Conservation (phyloP, 2,797 vertebrate genomes). For the Myotis findleyi region DNA sequence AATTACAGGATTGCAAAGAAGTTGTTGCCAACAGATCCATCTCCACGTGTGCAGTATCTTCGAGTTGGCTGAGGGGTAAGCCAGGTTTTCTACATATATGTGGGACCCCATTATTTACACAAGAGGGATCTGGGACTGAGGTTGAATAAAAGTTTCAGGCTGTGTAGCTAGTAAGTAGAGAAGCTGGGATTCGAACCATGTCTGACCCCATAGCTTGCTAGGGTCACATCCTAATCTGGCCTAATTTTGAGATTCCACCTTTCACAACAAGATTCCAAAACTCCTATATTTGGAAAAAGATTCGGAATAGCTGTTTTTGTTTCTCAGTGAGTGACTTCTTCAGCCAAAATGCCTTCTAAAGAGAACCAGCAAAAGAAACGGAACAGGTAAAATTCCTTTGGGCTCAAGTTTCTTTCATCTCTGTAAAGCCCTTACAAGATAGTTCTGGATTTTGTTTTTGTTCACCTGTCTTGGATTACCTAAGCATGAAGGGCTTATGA, state of each 20-base stretch:
- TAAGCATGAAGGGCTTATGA: background rate
- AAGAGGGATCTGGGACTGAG: background rate
- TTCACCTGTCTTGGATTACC: conserved; percentile 26
- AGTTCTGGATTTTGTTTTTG: conserved; percentile 47
- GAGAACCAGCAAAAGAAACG: conserved; percentile 14
- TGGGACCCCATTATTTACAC: background rate
- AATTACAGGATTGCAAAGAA: background rate
- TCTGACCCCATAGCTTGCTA: background rate
- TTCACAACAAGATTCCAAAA: background rate
- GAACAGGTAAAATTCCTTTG: conserved; percentile 29
- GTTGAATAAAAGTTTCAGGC: background rate
- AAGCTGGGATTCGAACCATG: background rate
- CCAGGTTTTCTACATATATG: background rate
- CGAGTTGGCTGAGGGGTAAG: background rate
- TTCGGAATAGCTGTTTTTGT: conserved; percentile 11
- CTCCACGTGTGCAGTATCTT: background rate
- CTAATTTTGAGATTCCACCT: conserved; percentile 29
- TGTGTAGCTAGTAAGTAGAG: background rate
- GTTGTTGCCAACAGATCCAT: background rate
- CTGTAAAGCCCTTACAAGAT: conserved; percentile 35
- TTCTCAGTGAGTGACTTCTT: background rate
- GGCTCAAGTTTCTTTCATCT: conserved; percentile 49
- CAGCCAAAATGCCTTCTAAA: conserved; percentile 8
- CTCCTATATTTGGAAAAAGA: background rate
- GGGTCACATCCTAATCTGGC: background rate